Conservation (phyloP, 64 coral and sea anemone species). For the Platygyra sinensis region DNA sequence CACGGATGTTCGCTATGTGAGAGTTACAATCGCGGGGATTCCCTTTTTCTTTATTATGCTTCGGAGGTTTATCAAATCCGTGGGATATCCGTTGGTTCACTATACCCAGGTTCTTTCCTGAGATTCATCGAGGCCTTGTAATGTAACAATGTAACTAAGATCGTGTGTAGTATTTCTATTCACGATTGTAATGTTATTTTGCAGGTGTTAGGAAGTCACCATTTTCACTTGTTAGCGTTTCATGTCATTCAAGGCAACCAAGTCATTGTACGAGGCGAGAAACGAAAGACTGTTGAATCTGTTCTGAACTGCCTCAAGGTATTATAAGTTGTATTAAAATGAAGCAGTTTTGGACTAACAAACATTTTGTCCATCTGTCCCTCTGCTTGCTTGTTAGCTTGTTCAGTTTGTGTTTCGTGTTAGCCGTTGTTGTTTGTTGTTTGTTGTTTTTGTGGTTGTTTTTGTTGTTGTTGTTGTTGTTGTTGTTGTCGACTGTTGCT, state of each 20-base stretch:
- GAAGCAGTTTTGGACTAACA: no score
- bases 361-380: neutral
- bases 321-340: neutral
- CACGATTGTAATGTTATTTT: neutral
- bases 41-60: no score
- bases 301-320: slow-evolving; percentile 88
- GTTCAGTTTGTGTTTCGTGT: neutral
- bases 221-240: slow-evolving; percentile 94
- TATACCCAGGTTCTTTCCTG: no score
- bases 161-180: neutral
- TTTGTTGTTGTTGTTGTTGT: no score
- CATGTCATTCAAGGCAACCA: slow-evolving; percentile 99
- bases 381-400: neutral
- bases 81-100: no score
- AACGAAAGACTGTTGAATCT: slow-evolving; percentile 68
- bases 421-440: neutral
- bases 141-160: neutral
- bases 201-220: slow-evolving; percentile 73
- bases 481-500: no score
- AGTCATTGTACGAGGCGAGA: slow-evolving; percentile 87
- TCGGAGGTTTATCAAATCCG: no score
- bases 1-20: no score
- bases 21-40: no score
- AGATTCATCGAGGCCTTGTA: no score
- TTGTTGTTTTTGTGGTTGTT: no score